Base-by-base conservation (phyloP, 2,888 invertebrate genomes). In the Aleiodes testaceus region DNA sequence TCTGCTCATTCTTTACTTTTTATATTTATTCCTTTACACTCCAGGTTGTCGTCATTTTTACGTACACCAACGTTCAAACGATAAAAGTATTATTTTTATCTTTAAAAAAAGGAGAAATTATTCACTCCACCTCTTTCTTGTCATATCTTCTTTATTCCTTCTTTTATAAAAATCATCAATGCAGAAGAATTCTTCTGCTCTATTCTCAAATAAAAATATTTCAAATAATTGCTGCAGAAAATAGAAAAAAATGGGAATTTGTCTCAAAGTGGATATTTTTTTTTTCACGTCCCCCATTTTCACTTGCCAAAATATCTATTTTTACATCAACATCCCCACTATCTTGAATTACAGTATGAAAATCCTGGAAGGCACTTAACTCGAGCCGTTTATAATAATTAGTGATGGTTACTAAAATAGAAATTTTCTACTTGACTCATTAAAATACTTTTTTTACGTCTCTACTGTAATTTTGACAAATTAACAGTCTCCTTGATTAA, bases 31-130 rank as follows among this genome's bases (percentile, higher is more conserved):
- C 42, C 30, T 59, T 59, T 59, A 42, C 59, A 42, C 45, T 18
- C 20, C 20, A 12, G 20, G 4, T 63, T 44, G 42, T 61, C 44
- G 42, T 61, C 44, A 44, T 61, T 61, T 61, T 44, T 55, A 55
- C 55, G 55, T 55, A 36, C 36, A 36, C 36, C 55, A 55, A 55
- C 30, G 55, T 36, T 26, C 36, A 55, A 55, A 36, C 55, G 55
- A 55, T 55, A 36, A 55, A 55, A 55, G 14, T 55, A 55, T 53
- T 53, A 53, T 55, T 55, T 55, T 55, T 36, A 55, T 36, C 55
- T 26, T 14, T 14, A 11, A 26, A 22, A 36, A 36, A 36, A 36
- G 1, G 9, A 36, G 9, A 36, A 36, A 9, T 36, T 36, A 36
- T 36, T 36, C 36, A 36, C 36, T 36, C 36, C 36, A 36, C 36